A percentile compares a stretch with the other conserved stretches of the same genome.
Evolutionary conservation across 35 echinoderm and acorn worm species (phyloP).

Genomic region (Heliocidaris erythrogramma): DNA sequence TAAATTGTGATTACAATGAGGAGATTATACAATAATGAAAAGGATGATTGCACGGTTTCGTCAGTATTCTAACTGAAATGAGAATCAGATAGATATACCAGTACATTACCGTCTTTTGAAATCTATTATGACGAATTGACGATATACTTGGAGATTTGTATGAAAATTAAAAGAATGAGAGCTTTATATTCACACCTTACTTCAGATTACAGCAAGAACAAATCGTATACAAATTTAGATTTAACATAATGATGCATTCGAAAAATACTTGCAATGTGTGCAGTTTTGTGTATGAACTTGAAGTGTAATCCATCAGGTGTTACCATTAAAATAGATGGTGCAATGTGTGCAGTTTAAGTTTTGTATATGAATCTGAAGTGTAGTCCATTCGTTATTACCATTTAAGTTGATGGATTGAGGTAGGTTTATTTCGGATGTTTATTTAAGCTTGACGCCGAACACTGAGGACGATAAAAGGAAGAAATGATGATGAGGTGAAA

Average conservation of each 20-base stretch:
- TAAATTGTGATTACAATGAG: too few relatives aligned
- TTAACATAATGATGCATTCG: not conserved
- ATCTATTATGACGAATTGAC: too few relatives aligned
- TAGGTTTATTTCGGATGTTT: conserved; percentile 36
- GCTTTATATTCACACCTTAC: too few relatives aligned
- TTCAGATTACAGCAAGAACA: too few relatives aligned
- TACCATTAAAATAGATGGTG: not conserved
- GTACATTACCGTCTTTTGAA: too few relatives aligned
- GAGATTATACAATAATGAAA: too few relatives aligned
- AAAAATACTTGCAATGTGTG: not conserved
- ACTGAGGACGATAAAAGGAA: not conserved
- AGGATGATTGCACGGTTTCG: too few relatives aligned
- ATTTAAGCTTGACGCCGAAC: conserved; percentile 12
- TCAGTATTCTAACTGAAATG: too few relatives aligned
- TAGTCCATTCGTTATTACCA: conserved; percentile 21
- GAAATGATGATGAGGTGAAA: not conserved
- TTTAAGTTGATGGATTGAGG: conserved; percentile 17
- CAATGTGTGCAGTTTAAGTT: not conserved
- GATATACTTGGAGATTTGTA: too few relatives aligned
- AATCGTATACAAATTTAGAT: too few relatives aligned
- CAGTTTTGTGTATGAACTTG: not conserved
- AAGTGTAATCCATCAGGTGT: not conserved
- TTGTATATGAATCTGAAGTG: not conserved
- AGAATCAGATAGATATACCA: too few relatives aligned
- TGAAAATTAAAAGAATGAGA: too few relatives aligned